Percentiles rank a stretch among this genome's conserved stretches.
Conservation (phyloP, 2,113 vertebrate genomes). For the Pteropus alecto region DNA sequence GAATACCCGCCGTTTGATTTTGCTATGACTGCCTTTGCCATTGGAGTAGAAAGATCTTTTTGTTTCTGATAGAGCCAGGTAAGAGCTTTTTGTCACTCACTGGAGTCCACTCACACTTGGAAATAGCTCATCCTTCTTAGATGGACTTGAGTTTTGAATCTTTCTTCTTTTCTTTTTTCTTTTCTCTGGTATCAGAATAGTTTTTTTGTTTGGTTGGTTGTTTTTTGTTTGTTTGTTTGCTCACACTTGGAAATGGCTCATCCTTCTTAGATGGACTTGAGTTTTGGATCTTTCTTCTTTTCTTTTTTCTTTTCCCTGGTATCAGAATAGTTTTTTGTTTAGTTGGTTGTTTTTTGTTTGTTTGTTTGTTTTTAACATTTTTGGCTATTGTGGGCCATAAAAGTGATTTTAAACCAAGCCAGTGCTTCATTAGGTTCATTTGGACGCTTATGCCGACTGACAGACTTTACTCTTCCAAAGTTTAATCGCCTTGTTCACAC, state of each 20-base stretch:
- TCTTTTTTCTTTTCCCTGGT: not conserved
- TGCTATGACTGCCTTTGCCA: not conserved
- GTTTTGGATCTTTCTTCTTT: not conserved
- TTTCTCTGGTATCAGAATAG: not conserved
- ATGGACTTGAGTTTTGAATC: not conserved
- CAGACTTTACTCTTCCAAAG: not conserved
- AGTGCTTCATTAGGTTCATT: not conserved
- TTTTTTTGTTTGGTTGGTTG: not conserved
- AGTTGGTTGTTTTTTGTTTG: not conserved
- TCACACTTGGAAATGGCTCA: not conserved
- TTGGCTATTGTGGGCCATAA: not conserved
- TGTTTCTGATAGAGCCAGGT: not conserved
- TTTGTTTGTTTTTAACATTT: not conserved
- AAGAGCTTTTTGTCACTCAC: not conserved
- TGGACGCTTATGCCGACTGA: not conserved
- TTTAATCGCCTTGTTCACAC: not conserved
- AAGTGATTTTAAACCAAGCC: not conserved
- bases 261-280: not conserved
- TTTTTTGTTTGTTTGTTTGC: too few species aligned
- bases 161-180: not conserved
- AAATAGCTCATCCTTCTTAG: not conserved
- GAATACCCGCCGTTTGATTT: not conserved
- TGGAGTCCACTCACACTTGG: not conserved
- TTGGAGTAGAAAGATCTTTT: not conserved
- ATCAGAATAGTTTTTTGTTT: not conserved